These are phyloP conservation scores for Antechinus stuartii DNA, from an alignment of 2,113 vertebrate species.

Conservation along the genomic window DNA sequence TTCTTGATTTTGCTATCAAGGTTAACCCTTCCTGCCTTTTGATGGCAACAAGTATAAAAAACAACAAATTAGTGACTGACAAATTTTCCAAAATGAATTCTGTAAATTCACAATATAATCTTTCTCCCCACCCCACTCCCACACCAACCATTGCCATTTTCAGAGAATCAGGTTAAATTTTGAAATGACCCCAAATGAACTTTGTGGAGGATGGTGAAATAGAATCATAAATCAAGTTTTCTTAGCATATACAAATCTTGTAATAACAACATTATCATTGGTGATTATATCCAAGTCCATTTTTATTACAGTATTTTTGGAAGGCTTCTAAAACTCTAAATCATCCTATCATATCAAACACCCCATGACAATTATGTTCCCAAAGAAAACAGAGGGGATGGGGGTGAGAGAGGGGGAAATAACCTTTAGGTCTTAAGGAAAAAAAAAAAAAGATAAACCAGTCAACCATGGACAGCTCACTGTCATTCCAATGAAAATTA, in stretches of 20 bases:
- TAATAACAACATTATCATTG: slow-evolving; percentile 73
- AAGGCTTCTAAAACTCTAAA: slow-evolving; percentile 79
- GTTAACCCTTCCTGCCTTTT: slow-evolving; percentile 78
- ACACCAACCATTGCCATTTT: not conserved
- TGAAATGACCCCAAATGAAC: slow-evolving; percentile 71
- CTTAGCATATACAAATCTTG: slow-evolving; percentile 70
- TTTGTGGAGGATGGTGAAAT: slow-evolving; percentile 74
- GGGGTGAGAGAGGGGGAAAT: slow-evolving; percentile 20
- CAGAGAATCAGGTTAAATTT: slow-evolving; percentile 77
- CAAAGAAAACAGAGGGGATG: slow-evolving; percentile 77
- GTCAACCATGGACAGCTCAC: slow-evolving; percentile 79
- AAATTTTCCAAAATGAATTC: slow-evolving; percentile 78
- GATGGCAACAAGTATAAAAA: slow-evolving; percentile 70
- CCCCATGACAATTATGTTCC: slow-evolving; percentile 82
- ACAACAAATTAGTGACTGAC: slow-evolving; percentile 71
- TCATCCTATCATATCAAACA: slow-evolving; percentile 82
- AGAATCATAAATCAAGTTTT: slow-evolving; percentile 74
- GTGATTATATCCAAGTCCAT: slow-evolving; percentile 74
- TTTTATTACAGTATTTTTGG: slow-evolving; percentile 82
- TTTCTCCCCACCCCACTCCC: slow-evolving; percentile 34
- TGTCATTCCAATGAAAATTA: slow-evolving; percentile 80
- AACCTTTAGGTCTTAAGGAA: slow-evolving; percentile 70
- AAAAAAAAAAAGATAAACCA: slow-evolving; percentile 77
- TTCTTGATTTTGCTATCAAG: slow-evolving; percentile 78
- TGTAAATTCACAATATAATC: slow-evolving; percentile 65